phyloP scores from a whole-genome alignment of 2,113 vertebrate species.

The Myotis lucifugus region DNA sequence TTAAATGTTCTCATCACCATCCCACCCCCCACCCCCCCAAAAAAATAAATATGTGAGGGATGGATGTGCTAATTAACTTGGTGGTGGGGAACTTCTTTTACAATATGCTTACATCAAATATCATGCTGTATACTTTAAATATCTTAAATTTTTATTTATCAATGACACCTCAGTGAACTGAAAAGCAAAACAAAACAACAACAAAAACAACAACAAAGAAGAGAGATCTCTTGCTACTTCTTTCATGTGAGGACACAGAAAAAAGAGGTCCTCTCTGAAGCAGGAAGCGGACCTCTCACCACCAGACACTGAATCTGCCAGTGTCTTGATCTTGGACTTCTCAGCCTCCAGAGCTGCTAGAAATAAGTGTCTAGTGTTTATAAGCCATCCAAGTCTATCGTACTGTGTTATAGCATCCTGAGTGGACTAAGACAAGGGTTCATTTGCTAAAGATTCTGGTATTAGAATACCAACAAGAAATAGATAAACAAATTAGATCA shows the following conservation, averaged over 20 bases:
- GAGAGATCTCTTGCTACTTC: not conserved
- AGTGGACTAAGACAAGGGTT: not conserved
- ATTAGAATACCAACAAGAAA: not conserved
- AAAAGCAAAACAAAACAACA: not conserved
- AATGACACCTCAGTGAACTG: not conserved
- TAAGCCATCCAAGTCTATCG: not conserved
- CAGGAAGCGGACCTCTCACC: not conserved
- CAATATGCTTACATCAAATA: not conserved
- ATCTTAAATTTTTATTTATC: not conserved
- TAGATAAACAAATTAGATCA: not conserved
- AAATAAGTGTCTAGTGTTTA: not conserved
- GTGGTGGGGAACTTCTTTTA: not conserved
- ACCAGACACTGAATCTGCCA: not conserved
- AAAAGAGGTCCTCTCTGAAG: not conserved
- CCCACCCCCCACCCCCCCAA: not conserved
- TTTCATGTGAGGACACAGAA: not conserved
- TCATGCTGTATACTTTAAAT: not conserved
- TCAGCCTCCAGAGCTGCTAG: not conserved
- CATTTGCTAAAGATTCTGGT: not conserved
- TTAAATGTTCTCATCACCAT: not conserved
- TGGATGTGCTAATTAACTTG: not conserved
- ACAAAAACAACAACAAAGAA: not conserved
- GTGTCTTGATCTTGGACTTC: not conserved
- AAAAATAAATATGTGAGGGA: not conserved
- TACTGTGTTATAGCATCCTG: not conserved